Evolutionary conservation across 2,888 invertebrate genomes (phyloP).

Genomic region (Athetis lepigone): DNA sequence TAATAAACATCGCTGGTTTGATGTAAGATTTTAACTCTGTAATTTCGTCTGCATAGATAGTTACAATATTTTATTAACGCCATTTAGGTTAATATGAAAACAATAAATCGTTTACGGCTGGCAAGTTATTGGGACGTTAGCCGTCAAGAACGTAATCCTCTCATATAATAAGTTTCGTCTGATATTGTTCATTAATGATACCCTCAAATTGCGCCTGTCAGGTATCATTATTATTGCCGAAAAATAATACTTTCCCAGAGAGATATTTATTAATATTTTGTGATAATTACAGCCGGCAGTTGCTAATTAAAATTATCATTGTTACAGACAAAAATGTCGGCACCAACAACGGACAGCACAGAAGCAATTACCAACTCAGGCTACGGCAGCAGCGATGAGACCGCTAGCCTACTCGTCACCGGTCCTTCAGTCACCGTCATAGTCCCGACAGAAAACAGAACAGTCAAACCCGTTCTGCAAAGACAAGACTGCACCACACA

Average conservation of each 20-base stretch:
- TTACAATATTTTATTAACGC: constrained; percentile 43
- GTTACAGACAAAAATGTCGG: constrained; percentile 87
- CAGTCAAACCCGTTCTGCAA: constrained; percentile 95
- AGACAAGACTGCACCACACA: constrained; percentile 96
- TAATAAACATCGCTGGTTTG: neutral
- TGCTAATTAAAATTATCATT: constrained; percentile 60
- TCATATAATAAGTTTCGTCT: constrained; percentile 40
- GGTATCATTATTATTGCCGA: constrained; percentile 29
- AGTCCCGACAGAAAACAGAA: constrained; percentile 86
- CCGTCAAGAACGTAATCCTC: constrained; percentile 34
- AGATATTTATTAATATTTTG: constrained; percentile 24
- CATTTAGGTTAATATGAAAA: constrained; percentile 48
- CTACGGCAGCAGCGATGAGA: constrained; percentile 95
- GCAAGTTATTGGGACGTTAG: constrained; percentile 43
- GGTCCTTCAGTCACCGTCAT: constrained; percentile 90
- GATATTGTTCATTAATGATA: constrained; percentile 53
- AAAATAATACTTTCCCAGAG: constrained; percentile 30
- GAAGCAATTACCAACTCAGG: constrained; percentile 92
- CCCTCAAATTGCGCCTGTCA: constrained; percentile 32
- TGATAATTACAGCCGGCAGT: constrained; percentile 1
- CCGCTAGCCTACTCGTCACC: constrained; percentile 94
- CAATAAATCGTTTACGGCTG: constrained; percentile 53
- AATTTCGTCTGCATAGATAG: constrained; percentile 23
- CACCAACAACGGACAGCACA: constrained; percentile 88
- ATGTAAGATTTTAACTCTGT: constrained; percentile 13